Base-by-base conservation (phyloP, 2,888 invertebrate species). In the Tubiluchus corallicola region DNA sequence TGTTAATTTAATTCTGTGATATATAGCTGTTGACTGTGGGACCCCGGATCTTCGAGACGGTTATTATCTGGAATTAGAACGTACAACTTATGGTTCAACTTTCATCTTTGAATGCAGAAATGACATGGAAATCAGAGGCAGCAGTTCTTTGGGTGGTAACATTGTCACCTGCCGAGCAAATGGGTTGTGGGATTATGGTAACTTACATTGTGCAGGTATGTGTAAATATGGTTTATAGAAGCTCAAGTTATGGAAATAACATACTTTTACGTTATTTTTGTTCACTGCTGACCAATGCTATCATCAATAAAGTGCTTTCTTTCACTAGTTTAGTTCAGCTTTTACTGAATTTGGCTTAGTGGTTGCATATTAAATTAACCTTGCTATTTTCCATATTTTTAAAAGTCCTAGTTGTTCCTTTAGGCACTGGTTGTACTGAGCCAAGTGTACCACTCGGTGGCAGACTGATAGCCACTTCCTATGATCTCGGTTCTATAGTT, bases 21-120 rank as follows among this genome's bases (percentile, higher is more conserved):
- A n/a, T n/a, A n/a, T n/a, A 29, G 29, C 29, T 29, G 29, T 29
- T 29, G 29, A 29, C 29, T 29, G 29, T n/a, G 29, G 29, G n/a
- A 9, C 9, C 9, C 29, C 29, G 9, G n/a, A 29, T n/a, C 9
- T 29, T 9, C 29, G 9, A 9, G n/a, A n/a, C 29, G 29, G 29
- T 29, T 9, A 9, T 9, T 29, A 9, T n/a, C 9, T 29, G 29
- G 29, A n/a, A 9, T n/a, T 29, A 9, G 9, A n/a, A 9, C 9
- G 29, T n/a, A 29, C 29, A n/a, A 29, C 29, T n/a, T 29, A 29
- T 29, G 29, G 29, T n/a, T 29, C 29, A 9, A 29, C 29, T n/a
- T 29, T 29, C 29, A 29, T 9, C 9, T 9, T 29, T 9, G 9
- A 29, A 29, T 29, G 29, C n/a, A n/a, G n/a, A 29, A n/a, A 29